These are phyloP conservation scores for Vireo altiloquus DNA, from an alignment of 2,113 vertebrate species.

Conservation along the genomic window DNA sequence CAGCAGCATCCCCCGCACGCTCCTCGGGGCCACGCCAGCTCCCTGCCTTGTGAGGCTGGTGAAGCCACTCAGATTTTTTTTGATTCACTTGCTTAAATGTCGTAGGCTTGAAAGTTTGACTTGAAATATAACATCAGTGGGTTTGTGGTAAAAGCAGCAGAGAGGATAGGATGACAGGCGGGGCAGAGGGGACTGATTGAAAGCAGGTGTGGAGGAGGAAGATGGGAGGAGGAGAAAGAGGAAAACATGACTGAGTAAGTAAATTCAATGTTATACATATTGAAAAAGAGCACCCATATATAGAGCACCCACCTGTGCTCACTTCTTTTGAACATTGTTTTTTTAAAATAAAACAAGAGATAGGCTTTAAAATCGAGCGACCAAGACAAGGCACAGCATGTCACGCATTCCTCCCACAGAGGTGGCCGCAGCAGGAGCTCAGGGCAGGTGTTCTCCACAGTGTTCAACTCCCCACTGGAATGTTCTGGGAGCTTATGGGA, in stretches of 20 bases:
- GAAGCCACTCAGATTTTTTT: neutral
- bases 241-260: conserved; percentile 52
- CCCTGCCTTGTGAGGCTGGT: neutral
- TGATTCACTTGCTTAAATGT: neutral
- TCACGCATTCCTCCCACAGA: rapidly evolving
- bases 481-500: neutral
- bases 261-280: conserved; percentile 16
- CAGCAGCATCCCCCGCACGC: neutral
- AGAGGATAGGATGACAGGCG: conserved; percentile 50
- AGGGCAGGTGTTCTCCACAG: rapidly evolving
- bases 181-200: conserved; percentile 62
- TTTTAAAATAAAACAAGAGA: neutral
- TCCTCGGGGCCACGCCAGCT: neutral
- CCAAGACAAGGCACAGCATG: neutral
- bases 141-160: conserved; percentile 59
- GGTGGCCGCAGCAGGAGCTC: rapidly evolving
- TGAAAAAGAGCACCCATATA: conserved; percentile 62
- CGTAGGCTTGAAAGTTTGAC: conserved; percentile 49
- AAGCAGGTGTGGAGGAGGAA: conserved; percentile 62
- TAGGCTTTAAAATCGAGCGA: neutral
- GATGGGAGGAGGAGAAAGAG: conserved; percentile 51
- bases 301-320: conserved; percentile 50
- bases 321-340: neutral
- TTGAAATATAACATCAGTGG: conserved; percentile 57
- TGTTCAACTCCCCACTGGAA: neutral